Conservation (phyloP, 2,888 invertebrate genomes). For the Eudasyphora cyanicolor region DNA sequence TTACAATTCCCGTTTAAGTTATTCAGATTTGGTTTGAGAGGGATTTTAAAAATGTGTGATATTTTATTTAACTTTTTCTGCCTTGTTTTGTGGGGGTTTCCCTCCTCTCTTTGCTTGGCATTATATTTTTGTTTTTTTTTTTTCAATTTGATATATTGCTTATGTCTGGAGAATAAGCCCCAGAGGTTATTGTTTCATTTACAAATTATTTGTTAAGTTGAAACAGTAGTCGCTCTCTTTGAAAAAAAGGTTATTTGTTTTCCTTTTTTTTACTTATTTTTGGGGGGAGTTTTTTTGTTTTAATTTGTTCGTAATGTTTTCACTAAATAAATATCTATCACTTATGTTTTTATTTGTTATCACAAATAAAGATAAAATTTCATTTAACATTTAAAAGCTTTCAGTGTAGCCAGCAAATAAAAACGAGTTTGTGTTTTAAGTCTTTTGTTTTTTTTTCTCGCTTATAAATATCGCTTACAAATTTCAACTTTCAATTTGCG, state of each 20-base stretch:
- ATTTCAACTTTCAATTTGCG: constrained; percentile 6
- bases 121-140: not conserved
- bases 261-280: not conserved
- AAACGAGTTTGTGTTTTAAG: constrained; percentile 8
- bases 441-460: constrained; percentile 1
- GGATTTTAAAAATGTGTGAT: not conserved
- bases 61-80: not conserved
- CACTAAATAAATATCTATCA: not conserved
- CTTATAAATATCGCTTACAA: not conserved
- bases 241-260: not conserved
- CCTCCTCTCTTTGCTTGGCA: not conserved
- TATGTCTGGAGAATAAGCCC: not conserved
- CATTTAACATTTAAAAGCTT: constrained; percentile 15
- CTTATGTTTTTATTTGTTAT: too few relatives aligned
- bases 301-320: not conserved
- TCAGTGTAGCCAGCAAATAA: not conserved
- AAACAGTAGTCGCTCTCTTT: constrained; percentile 20
- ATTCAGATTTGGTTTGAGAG: not conserved
- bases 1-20: not conserved
- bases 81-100: not conserved
- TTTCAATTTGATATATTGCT: not conserved
- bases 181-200: constrained; percentile 23
- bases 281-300: not conserved
- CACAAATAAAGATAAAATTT: not conserved
- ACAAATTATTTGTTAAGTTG: not conserved